Conservation (phyloP, 2,888 invertebrate genomes). For the Thera obeliscata region DNA sequence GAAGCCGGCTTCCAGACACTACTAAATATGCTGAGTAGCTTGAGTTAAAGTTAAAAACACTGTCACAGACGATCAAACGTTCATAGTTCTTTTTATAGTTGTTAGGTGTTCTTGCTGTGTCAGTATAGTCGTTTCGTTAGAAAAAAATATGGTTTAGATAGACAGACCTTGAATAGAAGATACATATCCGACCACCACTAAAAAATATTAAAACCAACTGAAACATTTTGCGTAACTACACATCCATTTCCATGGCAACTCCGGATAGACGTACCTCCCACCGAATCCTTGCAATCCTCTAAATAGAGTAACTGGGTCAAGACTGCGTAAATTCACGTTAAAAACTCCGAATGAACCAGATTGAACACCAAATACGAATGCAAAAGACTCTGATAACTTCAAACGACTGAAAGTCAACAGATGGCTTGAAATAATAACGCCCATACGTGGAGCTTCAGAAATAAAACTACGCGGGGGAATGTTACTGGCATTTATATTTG, state of each 20-base stretch:
- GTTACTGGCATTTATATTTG: slow-evolving; percentile 69
- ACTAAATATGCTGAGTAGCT: background rate
- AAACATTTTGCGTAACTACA: slow-evolving; percentile 8
- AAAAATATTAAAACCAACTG: slow-evolving; percentile 13
- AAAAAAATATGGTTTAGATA: background rate
- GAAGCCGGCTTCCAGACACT: background rate
- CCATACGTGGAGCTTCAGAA: slow-evolving; percentile 72
- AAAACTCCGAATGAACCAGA: slow-evolving; percentile 50
- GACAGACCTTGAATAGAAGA: slow-evolving; percentile 33
- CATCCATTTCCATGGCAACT: slow-evolving; percentile 30
- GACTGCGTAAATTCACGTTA: slow-evolving; percentile 53
- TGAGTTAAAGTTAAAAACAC: background rate
- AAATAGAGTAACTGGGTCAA: slow-evolving; percentile 75
- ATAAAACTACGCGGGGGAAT: slow-evolving; percentile 78
- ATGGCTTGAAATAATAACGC: slow-evolving; percentile 73
- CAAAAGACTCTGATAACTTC: slow-evolving; percentile 43
- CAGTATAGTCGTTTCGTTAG: background rate
- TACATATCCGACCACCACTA: slow-evolving; percentile 29
- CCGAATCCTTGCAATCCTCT: slow-evolving; percentile 58
- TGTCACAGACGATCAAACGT: background rate
- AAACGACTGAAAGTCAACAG: slow-evolving; percentile 61
- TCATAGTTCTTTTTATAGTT: background rate
- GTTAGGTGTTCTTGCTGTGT: background rate
- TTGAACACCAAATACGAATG: slow-evolving; percentile 49
- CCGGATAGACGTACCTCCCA: slow-evolving; percentile 58